Percentiles rank a stretch among this genome's conserved stretches.
Evolutionary conservation across 2,797 vertebrate genomes (phyloP).

Genomic region (Malurus leucopterus): DNA sequence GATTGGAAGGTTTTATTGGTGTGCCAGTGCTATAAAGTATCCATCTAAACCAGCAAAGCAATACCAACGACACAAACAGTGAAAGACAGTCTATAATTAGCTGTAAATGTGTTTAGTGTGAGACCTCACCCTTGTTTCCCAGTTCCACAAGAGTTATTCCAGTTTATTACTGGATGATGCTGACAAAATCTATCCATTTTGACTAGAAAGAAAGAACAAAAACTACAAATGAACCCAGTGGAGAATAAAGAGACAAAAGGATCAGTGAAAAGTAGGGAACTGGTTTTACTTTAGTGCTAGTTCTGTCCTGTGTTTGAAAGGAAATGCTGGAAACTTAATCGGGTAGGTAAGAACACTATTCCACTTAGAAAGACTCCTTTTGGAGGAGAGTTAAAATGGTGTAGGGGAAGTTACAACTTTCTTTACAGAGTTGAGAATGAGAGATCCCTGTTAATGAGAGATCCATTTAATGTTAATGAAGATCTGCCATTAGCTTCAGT

Average conservation of each 20-base stretch:
- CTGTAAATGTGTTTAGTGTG: background rate
- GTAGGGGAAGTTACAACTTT: background rate
- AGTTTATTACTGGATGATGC: background rate
- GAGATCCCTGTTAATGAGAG: background rate
- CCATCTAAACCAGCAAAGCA: background rate
- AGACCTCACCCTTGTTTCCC: background rate
- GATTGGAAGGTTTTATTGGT: slow-evolving; percentile 14
- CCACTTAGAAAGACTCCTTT: background rate
- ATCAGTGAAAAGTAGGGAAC: background rate
- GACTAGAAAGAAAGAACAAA: background rate
- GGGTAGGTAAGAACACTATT: background rate
- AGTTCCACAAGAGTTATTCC: background rate
- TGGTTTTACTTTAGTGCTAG: background rate
- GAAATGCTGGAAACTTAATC: background rate
- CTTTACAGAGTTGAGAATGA: background rate
- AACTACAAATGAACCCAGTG: background rate
- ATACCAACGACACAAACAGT: background rate
- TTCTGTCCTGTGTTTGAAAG: background rate
- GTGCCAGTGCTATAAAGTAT: background rate
- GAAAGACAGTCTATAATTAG: background rate
- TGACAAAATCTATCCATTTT: background rate
- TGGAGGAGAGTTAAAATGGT: background rate
- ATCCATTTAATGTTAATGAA: background rate
- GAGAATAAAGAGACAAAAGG: background rate
- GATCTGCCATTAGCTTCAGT: background rate